Evolutionary conservation across 2,113 vertebrate species (phyloP).

Genomic region (Micronycteris hirsuta): DNA sequence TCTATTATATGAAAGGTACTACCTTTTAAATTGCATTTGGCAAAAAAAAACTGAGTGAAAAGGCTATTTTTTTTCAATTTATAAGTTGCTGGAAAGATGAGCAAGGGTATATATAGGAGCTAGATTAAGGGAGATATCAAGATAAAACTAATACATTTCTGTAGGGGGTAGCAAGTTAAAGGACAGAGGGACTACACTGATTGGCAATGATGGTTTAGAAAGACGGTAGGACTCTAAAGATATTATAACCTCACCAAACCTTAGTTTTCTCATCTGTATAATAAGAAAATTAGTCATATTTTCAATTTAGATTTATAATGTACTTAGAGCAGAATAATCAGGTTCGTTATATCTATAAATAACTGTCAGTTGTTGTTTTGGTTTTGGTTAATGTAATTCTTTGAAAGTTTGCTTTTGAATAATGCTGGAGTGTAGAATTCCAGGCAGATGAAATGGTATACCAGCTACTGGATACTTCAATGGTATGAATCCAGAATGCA

Average conservation of each 20-base stretch:
- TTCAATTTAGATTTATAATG: background rate
- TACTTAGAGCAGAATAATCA: background rate
- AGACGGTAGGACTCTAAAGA: background rate
- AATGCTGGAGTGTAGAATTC: background rate
- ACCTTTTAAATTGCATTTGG: background rate
- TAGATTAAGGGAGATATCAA: background rate
- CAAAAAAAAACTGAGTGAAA: background rate
- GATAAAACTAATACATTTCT: background rate
- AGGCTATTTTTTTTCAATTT: background rate
- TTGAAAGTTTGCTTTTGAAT: background rate
- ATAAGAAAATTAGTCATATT: background rate
- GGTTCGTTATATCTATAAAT: background rate
- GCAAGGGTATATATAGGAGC: background rate
- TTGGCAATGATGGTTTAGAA: background rate
- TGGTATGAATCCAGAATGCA: background rate
- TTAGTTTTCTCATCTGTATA: background rate
- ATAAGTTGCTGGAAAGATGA: background rate
- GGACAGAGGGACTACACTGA: background rate
- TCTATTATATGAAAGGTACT: background rate
- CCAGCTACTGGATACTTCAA: background rate
- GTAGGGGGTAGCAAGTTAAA: background rate
- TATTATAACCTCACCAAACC: background rate
- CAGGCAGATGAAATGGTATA: background rate
- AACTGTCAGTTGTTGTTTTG: background rate
- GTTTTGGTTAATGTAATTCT: background rate